Percentiles rank a stretch among this genome's conserved stretches.
These are phyloP conservation scores for Drosophila albomicans DNA, from an alignment of 1,140 invertebrate species.

Conservation along the genomic window DNA sequence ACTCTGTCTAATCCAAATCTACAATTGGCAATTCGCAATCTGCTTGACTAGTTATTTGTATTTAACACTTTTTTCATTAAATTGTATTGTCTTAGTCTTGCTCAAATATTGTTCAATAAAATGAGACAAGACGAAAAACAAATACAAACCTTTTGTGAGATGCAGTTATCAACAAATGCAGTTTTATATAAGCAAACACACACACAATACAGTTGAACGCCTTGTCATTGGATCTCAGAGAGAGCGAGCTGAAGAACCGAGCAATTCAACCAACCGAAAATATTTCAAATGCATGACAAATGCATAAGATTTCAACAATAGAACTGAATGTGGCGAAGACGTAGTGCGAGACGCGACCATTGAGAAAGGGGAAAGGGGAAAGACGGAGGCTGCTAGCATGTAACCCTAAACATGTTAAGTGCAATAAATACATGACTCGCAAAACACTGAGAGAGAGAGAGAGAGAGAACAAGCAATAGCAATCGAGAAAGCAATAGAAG, in stretches of 20 bases:
- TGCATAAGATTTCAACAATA: constrained; percentile 81
- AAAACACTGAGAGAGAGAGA: not conserved
- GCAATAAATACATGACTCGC: constrained; percentile 70
- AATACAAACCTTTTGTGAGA: constrained; percentile 37
- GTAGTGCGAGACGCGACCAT: not conserved
- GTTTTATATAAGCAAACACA: constrained; percentile 25
- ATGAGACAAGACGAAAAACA: constrained; percentile 51
- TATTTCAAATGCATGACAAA: constrained; percentile 83
- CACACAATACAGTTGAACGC: constrained; percentile 31
- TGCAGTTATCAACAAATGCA: constrained; percentile 54
- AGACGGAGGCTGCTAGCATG: constrained; percentile 43
- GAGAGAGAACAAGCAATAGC: not conserved
- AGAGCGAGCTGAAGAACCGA: constrained; percentile 25
- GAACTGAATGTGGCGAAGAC: constrained; percentile 21
- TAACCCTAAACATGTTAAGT: constrained; percentile 78
- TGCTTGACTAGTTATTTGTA: not conserved
- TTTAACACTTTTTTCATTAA: constrained; percentile 34
- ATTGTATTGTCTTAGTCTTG: constrained; percentile 28
- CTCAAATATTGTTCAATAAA: constrained; percentile 80
- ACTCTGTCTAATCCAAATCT: not conserved
- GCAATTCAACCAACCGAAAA: constrained; percentile 70
- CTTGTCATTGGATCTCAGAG: constrained; percentile 44
- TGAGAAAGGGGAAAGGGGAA: too few relatives aligned
- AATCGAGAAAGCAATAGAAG: not conserved
- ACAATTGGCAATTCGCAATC: not conserved